Base-by-base conservation (phyloP, 2,888 invertebrate genomes). In the Drosophila koepferae region DNA sequence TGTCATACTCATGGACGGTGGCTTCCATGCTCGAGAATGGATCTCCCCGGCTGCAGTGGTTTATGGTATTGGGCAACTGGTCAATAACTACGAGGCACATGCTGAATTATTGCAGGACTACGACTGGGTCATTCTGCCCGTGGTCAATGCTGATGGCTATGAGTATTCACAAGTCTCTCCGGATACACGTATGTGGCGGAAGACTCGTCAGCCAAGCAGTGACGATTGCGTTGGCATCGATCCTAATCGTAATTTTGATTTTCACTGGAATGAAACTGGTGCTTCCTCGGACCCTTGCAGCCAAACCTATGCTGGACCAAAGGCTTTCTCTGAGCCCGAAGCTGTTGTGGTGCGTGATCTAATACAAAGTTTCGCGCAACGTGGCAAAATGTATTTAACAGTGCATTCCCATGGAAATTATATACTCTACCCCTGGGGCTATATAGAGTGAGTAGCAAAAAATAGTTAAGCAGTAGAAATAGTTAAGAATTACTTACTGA, bases 61-160 rank as follows among this genome's bases (percentile, higher is more conserved):
- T 1, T 95, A 95, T 90, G 91, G 94, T 49, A 94, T 95, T 23
- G 92, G 94, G 60, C 92, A 95, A 61, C 88, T 96, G 58, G 94
- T 95, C 8, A 94, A 94, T 48, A 93, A 94, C 67, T 89, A 91
- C 18, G 84, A 74, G 20, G 68, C 59, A 4, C 92, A 93, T 77
- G 81, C 80, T 0, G 92, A 94, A 36, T 85, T 96, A 6, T 88
- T 95, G 8, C 90, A 94, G 10, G 92, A 94, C 34, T 94, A 95
- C 48, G 96, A 96, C 86, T 96, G 95, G 95, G 94, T 95, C 67
- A 92, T 95, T n/a, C 81, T 96, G 63, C 96, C 96, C 0, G 91
- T 95, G 1, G 94, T 95, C 16, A 96, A 96, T 90, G 95, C 96
- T 3, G 96, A 96, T 90, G 96, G 96, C 0, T 96, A 96, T 80